phyloP scores from a whole-genome alignment of 2,797 vertebrate genomes.

The Arctocebus calabarensis region DNA sequence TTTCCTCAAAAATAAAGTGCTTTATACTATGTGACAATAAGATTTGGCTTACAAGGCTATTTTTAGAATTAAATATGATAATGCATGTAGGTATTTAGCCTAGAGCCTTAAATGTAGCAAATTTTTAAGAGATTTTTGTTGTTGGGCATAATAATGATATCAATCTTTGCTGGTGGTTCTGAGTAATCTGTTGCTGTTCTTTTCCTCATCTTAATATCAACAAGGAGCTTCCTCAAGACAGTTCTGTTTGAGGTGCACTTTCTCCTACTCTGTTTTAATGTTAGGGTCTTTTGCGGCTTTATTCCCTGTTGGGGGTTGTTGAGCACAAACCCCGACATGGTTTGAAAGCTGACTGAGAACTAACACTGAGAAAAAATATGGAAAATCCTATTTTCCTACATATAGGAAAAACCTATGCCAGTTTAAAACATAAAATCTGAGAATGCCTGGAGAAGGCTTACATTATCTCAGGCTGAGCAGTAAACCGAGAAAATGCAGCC shows the following conservation, averaged over 20 bases:
- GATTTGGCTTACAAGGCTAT: background rate
- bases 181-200: background rate
- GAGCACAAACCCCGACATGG: too few relatives aligned
- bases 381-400: too few relatives aligned
- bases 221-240: background rate
- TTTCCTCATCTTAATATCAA: background rate
- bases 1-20: background rate
- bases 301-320: too few relatives aligned
- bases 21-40: background rate
- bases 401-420: too few relatives aligned
- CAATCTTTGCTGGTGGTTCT: background rate
- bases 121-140: background rate
- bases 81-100: background rate
- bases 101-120: background rate
- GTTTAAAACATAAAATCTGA: too few relatives aligned
- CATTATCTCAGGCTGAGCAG: too few relatives aligned
- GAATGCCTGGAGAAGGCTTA: too few relatives aligned
- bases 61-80: background rate
- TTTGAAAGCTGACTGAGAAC: too few relatives aligned
- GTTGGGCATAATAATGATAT: background rate
- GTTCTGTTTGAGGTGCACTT: background rate
- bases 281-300: background rate
- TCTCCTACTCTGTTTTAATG: background rate
- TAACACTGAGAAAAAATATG: too few relatives aligned
- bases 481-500: too few relatives aligned